These are phyloP conservation scores for Rhabdomys pumilio DNA, from an alignment of 2,797 vertebrate genomes.

Conservation along the genomic window DNA sequence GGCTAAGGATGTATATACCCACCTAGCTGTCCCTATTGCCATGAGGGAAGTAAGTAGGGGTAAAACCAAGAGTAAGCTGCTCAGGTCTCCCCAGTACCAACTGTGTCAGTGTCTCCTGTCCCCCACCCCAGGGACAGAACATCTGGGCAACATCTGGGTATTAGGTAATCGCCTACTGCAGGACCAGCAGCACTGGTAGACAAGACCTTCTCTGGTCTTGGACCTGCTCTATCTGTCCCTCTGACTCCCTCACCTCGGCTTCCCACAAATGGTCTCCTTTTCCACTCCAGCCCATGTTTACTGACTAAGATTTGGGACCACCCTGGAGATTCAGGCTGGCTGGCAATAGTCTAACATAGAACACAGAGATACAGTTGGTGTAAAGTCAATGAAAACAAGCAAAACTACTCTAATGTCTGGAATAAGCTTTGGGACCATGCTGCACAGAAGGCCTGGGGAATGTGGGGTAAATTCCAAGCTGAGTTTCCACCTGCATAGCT, in stretches of 20 bases:
- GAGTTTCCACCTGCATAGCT: not conserved
- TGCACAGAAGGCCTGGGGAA: not conserved
- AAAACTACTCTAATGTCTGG: conserved; percentile 6
- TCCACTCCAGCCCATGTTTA: conserved; percentile 61
- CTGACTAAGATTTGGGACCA: conserved; percentile 26
- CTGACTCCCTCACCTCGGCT: not conserved
- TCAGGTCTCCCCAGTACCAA: not conserved
- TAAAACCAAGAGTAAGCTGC: not conserved
- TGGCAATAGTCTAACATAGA: conserved; percentile 45
- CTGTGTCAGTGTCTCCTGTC: not conserved
- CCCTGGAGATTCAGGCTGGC: not conserved
- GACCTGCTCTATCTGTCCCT: not conserved
- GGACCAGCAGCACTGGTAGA: not conserved
- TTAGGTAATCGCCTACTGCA: rapidly evolving
- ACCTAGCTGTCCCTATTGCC: not conserved
- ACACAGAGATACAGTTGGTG: conserved; percentile 1
- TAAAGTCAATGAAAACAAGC: conserved; percentile 1
- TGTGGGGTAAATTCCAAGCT: not conserved
- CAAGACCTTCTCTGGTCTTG: not conserved
- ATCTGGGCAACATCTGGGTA: rapidly evolving
- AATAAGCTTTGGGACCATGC: not conserved
- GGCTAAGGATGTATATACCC: not conserved
- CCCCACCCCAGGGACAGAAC: not conserved
- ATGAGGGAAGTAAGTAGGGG: not conserved
- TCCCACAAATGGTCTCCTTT: not conserved